Base-by-base conservation (phyloP, 2,888 invertebrate species). In the Eristalis tenax region DNA sequence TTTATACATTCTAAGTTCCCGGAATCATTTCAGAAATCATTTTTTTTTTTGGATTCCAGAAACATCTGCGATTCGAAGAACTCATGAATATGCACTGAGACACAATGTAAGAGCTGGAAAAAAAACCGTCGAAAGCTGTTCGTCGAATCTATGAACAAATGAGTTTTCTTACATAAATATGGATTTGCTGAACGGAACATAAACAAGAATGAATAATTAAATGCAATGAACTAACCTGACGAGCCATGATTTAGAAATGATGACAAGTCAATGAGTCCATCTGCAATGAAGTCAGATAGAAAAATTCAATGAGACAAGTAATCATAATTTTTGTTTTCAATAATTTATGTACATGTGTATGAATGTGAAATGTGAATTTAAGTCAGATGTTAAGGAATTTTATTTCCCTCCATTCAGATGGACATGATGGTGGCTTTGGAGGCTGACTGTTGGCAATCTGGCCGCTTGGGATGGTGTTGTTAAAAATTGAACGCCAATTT, bases 221-320 rank as follows among this genome's bases (percentile, higher is more conserved):
- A 78, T 86, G 75, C 68, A 89, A 78, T 82, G 90, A 91, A 93
- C 93, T 93, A 92, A 93, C 93, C 93, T 93, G 93, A 92, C 92
- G 91, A 92, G 92, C 93, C 93, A 90, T 92, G 92, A 91, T 93
- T 93, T 90, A 93, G 90, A 91, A 91, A 92, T 89, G 92, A 92
- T 90, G 93, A 92, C 90, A 92, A 91, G 91, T 93, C 93, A 90
- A 92, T 92, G 89, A 91, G 92, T 89, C 91, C 92, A 93, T 93
- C 93, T 93, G 93, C 89, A 93, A 92, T 90, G 23, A 88, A 74
- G 57, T 69, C 88, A 87, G 83, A 73, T 57, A 76, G 68, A 76
- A 85, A 50, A 56, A 77, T 71, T 64, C 2, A 77, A 76, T 70
- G 57, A 66, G 56, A 70, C 26, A 84, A 66, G 43, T 32, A 6